Conservation (phyloP, 2,888 invertebrate species). For the Aspidiotus rigidus region DNA sequence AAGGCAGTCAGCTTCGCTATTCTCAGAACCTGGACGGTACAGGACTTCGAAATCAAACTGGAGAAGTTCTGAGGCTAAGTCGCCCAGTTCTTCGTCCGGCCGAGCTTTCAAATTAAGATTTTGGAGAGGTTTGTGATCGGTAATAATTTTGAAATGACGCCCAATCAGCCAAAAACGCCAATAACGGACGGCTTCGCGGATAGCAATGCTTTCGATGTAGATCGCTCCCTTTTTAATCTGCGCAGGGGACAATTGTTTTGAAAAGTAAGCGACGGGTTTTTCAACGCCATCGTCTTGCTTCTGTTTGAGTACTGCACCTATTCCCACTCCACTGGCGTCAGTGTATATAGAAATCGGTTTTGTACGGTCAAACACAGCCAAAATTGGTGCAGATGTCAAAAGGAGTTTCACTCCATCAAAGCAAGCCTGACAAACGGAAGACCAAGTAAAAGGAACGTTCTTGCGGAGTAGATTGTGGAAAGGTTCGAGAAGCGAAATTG, state of each 20-base stretch:
- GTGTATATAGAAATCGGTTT: constrained; percentile 37
- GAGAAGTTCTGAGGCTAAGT: constrained; percentile 37
- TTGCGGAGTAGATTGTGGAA: constrained; percentile 34
- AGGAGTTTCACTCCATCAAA: constrained; percentile 28
- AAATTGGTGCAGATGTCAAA: constrained; percentile 35
- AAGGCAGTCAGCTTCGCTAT: not conserved
- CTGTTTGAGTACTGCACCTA: constrained; percentile 38
- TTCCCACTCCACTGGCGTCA: constrained; percentile 37
- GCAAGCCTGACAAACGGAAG: constrained; percentile 35
- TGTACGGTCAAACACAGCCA: constrained; percentile 36
- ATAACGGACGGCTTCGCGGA: constrained; percentile 33
- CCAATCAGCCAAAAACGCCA: constrained; percentile 35
- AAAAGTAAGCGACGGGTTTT: constrained; percentile 38
- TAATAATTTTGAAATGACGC: constrained; percentile 21
- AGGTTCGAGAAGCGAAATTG: constrained; percentile 7
- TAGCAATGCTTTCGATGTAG: constrained; percentile 32
- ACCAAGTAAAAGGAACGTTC: constrained; percentile 35
- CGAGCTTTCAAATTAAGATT: constrained; percentile 36
- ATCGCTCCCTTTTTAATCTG: constrained; percentile 36
- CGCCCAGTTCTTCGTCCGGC: constrained; percentile 37
- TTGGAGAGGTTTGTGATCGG: constrained; percentile 36
- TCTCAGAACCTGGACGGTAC: not conserved
- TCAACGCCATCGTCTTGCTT: constrained; percentile 35
- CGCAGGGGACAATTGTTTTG: constrained; percentile 38
- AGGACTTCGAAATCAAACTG: constrained; percentile 37